Evolutionary conservation across 2,113 vertebrate genomes (phyloP).

Genomic region (Poeciliopsis prolifica): DNA sequence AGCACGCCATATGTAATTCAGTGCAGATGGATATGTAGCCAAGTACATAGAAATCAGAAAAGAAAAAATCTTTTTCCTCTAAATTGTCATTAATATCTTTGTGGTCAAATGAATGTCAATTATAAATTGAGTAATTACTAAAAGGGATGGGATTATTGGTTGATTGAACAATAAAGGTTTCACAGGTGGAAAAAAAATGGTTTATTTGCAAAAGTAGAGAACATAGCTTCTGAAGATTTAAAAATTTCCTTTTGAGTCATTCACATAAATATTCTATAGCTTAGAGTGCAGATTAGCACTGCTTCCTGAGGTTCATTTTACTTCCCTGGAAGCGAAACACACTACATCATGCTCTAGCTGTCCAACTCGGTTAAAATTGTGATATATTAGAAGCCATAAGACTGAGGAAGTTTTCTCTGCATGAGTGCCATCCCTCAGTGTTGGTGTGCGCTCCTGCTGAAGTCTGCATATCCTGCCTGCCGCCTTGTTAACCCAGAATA

Average conservation of each 20-base stretch:
- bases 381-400: conserved; percentile 46
- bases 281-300: conserved; percentile 19
- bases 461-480: conserved; percentile 72
- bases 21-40: background rate
- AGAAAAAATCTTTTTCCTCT: too few species aligned
- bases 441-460: conserved; percentile 65
- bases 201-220: conserved; percentile 3
- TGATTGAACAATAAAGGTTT: background rate
- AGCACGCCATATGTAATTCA: background rate
- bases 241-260: conserved; percentile 32
- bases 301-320: conserved; percentile 34
- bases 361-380: conserved; percentile 52
- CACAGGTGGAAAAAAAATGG: background rate
- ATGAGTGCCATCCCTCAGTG: conserved; percentile 69
- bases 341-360: conserved; percentile 51
- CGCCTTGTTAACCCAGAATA: conserved; percentile 76
- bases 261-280: conserved; percentile 2
- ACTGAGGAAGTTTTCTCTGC: conserved; percentile 73
- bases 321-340: conserved; percentile 42
- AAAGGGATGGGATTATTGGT: background rate
- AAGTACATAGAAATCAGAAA: background rate
- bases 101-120: background rate
- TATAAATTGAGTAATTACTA: background rate
- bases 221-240: conserved; percentile 11
- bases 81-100: background rate